Conservation (phyloP, 2,888 invertebrate genomes). For the Drosophila lacicola region DNA sequence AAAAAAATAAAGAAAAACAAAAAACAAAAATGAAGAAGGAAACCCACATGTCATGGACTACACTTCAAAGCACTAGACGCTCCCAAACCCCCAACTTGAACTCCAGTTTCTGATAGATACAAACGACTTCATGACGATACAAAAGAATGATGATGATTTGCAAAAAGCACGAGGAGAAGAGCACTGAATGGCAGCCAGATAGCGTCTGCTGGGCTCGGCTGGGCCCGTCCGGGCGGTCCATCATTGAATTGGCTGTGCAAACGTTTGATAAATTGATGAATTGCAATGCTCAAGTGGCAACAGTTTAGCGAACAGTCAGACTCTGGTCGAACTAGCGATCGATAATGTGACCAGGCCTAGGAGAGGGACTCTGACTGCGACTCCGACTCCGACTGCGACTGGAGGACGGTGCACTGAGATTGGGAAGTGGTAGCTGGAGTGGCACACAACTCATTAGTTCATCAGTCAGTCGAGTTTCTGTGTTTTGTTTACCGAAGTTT, state of each 20-base stretch:
- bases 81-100: slow-evolving; percentile 41
- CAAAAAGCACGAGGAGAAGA: slow-evolving; percentile 39
- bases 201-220: slow-evolving; percentile 32
- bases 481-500: slow-evolving; percentile 71
- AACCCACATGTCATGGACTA: slow-evolving; percentile 71
- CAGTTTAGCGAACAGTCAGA: slow-evolving; percentile 68
- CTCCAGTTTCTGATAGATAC: slow-evolving; percentile 68
- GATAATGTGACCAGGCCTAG: slow-evolving; percentile 41
- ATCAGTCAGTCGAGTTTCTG: slow-evolving; percentile 39
- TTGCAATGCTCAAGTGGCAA: slow-evolving; percentile 78
- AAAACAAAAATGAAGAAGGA: slow-evolving; percentile 23
- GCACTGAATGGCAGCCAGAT: slow-evolving; percentile 22
- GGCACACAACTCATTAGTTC: slow-evolving; percentile 68
- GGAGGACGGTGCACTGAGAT: slow-evolving; percentile 4
- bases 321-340: slow-evolving; percentile 40
- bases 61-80: slow-evolving; percentile 60
- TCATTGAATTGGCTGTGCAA: slow-evolving; percentile 76
- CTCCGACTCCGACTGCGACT: neutral
- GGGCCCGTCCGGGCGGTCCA: slow-evolving; percentile 26
- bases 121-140: slow-evolving; percentile 77
- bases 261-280: slow-evolving; percentile 79
- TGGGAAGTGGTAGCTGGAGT: slow-evolving; percentile 34
- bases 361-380: neutral
- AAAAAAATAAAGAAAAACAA: slow-evolving; percentile 37
- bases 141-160: slow-evolving; percentile 73